Conservation (phyloP, 2,888 invertebrate species). For the Drosophila vallismaia region DNA sequence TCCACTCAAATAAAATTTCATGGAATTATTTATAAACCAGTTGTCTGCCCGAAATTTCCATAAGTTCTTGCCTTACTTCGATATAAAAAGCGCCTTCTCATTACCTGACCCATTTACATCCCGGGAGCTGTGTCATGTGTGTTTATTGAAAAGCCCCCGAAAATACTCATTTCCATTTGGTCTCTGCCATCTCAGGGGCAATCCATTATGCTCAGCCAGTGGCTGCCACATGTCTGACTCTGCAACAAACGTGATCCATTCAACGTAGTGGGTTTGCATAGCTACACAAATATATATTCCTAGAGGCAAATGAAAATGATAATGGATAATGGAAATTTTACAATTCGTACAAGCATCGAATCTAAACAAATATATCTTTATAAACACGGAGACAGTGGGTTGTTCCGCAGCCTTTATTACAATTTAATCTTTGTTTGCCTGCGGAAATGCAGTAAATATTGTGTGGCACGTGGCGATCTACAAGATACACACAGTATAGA, state of each 20-base stretch:
- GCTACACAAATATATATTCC: constrained; percentile 16
- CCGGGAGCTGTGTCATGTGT: constrained; percentile 20
- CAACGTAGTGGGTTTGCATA: constrained; percentile 26
- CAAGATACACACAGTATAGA: constrained; percentile 9
- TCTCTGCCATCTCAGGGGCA: constrained; percentile 9
- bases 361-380: constrained; percentile 3
- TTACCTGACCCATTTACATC: constrained; percentile 34
- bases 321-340: constrained; percentile 42
- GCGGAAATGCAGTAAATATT: constrained; percentile 41
- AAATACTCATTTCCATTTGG: constrained; percentile 32
- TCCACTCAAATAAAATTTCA: constrained; percentile 9
- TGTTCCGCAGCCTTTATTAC: constrained; percentile 8
- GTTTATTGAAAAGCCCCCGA: constrained; percentile 19
- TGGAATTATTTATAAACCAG: constrained; percentile 15
- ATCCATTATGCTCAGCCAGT: constrained; percentile 24
- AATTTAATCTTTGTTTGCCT: constrained; percentile 35
- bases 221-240: constrained; percentile 20
- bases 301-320: constrained; percentile 26
- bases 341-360: constrained; percentile 6
- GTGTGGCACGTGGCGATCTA: constrained; percentile 16
- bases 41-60: constrained; percentile 14
- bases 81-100: constrained; percentile 10
- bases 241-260: constrained; percentile 56
- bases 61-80: not conserved
- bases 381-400: constrained; percentile 2